Evolutionary conservation across 2,888 invertebrate genomes (phyloP), one percentile per base, ranked within the genome.

Genomic region (Acrobasis repandana): DNA sequence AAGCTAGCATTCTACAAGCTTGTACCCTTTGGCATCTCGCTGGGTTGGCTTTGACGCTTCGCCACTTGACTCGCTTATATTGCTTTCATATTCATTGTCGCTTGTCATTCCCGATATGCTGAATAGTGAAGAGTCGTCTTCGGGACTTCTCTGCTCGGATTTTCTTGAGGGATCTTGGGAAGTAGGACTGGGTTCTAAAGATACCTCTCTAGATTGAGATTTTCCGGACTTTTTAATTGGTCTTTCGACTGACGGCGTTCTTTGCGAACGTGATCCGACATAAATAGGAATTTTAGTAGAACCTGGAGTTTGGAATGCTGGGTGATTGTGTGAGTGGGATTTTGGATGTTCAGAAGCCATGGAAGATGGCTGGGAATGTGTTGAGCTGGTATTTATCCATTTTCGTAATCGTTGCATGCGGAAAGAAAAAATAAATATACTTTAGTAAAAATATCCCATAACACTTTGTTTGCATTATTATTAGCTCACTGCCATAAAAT

Each of bases 221-320:
- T 83, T 86, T 65, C 77, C 77, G 60, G 79, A 81, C 63, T 75
- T 72, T 76, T 86, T 87, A 65, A 78, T 67, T 58, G 79, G 80
- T 71, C 86, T 79, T 67, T 90, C 91, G 61, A 80, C 80, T 58
- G 94, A 94, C 62, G 93, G 92, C 66, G 93, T 90, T 77, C 93
- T 90, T 77, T 93, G 93, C 68, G 93, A 93, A 70, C 93, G 93
- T 73, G 89, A 80, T 73, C 95, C 95, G 75, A 95, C 93, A 86
- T 94, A 95, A 65, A 95, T 94, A 68, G 95, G 96, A 82, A 95
- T 96, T 93, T 95, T 95, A 78, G 95, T 95, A 80, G 95, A 95
- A 67, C 94, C 94, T 84, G 93, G 94, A 73, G 93, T 93, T 83
- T 93, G 92, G 86, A 90, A 90, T 83, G 90, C 90, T 66, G 92